Percentiles rank a stretch among this genome's conserved stretches.
These are phyloP conservation scores for Climacteris rufus DNA, from an alignment of 2,113 vertebrate species.

Conservation along the genomic window DNA sequence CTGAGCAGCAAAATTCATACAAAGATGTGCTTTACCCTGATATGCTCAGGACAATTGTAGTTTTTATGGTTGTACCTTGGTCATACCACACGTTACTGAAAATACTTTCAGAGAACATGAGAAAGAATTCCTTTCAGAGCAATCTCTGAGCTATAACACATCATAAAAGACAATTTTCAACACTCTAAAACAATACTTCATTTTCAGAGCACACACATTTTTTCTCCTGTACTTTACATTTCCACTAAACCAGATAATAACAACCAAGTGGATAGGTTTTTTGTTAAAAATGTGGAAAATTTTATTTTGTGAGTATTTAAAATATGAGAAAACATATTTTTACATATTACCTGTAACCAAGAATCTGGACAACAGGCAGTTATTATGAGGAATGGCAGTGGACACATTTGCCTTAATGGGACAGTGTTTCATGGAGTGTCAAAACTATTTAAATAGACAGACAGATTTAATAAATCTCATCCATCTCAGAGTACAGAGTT, in stretches of 20 bases:
- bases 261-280: rapidly evolving
- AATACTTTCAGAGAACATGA: not conserved
- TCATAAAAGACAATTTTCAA: not conserved
- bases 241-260: not conserved
- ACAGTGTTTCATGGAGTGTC: not conserved
- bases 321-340: not conserved
- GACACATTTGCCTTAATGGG: not conserved
- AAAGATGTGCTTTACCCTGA: not conserved
- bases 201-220: not conserved
- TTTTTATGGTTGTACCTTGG: not conserved
- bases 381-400: not conserved
- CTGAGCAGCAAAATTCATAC: not conserved
- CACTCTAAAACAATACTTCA: not conserved
- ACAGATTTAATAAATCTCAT: not conserved
- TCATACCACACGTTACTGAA: not conserved
- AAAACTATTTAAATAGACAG: not conserved
- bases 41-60: not conserved
- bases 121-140: not conserved
- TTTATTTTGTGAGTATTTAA: not conserved
- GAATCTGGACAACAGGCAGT: not conserved
- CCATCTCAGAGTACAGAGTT: not conserved
- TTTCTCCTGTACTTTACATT: not conserved
- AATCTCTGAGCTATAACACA: not conserved
- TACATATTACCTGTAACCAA: not conserved
- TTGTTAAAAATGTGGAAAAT: not conserved